Evolutionary conservation across 2,113 vertebrate species (phyloP).

Genomic region (Hyaena hyaena): DNA sequence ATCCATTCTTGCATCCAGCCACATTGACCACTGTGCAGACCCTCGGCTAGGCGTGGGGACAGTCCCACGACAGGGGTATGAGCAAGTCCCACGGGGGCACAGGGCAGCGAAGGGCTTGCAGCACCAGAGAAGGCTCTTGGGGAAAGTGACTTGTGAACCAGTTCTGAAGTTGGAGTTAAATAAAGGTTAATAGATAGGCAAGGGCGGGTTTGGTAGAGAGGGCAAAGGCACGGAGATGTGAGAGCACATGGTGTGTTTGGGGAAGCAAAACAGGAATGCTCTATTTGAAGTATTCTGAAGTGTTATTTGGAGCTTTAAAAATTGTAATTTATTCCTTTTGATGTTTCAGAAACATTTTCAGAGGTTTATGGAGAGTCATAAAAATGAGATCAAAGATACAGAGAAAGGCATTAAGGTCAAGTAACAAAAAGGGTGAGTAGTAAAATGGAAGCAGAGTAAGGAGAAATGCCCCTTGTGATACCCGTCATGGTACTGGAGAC

Average conservation of each 20-base stretch:
- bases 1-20: background rate
- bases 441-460: background rate
- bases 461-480: fast-evolving
- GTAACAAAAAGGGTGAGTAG: background rate
- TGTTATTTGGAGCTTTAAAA: conserved; percentile 43
- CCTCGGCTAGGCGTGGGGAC: background rate
- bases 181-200: background rate
- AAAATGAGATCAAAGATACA: background rate
- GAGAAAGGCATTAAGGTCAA: background rate
- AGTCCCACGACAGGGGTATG: background rate
- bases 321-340: conserved; percentile 13
- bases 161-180: background rate
- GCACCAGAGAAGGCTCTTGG: background rate
- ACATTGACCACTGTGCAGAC: background rate
- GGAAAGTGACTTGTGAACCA: background rate
- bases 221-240: background rate
- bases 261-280: background rate
- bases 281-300: background rate
- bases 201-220: background rate
- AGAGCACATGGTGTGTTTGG: background rate
- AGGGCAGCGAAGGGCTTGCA: background rate
- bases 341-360: conserved; percentile 39
- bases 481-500: background rate
- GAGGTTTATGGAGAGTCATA: background rate
- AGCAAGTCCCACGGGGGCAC: background rate